Evolutionary conservation across 1,140 invertebrate genomes (phyloP), one percentile per base, ranked within the genome.

Genomic region (Tetramorium simillimum): DNA sequence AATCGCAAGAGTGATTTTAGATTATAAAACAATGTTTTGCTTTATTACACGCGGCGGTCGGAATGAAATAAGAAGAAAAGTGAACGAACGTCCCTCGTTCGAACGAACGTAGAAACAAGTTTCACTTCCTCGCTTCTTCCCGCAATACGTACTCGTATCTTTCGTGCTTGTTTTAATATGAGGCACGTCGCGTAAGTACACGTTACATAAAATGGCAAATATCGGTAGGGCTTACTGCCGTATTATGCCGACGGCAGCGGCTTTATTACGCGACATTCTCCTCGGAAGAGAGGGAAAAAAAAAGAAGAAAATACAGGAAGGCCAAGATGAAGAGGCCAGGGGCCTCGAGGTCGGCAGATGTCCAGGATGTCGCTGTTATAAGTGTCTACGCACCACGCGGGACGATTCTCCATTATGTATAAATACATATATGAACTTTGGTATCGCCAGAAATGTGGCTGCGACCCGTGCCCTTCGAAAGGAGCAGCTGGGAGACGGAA

Each of bases 131-230:
- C n/a, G 24, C 16, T 33, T 81, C 43, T 69, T 37, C 18, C 40
- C 1, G 43, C 56, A 14, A 88, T 85, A 84, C 86, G 72, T 53
- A 49, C 78, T 73, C 80, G 53, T 75, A 82, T 60, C 80, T 70
- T 93, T 94, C 91, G 92, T 85, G 86, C 89, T 90, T 91, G 91
- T 94, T 94, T 33, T 95, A 95, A 95, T 95, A 95, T 93, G 91
- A 92, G 91, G 87, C 87, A 82, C 86, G 77, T 84, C 77, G 90
- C 91, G 89, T 91, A 91, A 92, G 90, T 91, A 81, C 85, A 87
- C 88, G 91, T 94, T 93, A 93, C 90, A 93, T 94, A 95, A 95
- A 94, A 94, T 86, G 92, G 93, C 87, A 94, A 94, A 95, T 95
- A 95, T 94, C 93, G 91, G 92, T 91, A 92, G 91, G 91, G 90